Evolutionary conservation across 2,888 invertebrate species (phyloP), one percentile per base, ranked within the genome.

Genomic region (Luperina testacea): DNA sequence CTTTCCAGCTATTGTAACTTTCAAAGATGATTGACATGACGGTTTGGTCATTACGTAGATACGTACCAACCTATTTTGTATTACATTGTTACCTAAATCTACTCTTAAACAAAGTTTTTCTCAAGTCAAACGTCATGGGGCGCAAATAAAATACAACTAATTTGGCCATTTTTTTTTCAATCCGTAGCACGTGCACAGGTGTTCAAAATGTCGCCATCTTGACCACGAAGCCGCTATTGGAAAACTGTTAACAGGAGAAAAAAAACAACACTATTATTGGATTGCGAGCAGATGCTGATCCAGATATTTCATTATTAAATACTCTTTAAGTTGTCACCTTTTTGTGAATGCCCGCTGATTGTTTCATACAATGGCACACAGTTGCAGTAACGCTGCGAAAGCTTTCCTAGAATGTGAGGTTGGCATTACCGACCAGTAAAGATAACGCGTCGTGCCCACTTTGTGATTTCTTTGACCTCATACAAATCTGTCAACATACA

Each of bases 101-200:
- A 48, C 27, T 15, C 17, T 15, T 59, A 67, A n/a, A 78, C 17
- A 48, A n/a, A 9, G 15, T 51, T 42, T 27, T 59, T 27, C 32
- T 27, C 38, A 80, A 48, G 38, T 53, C 79, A 65, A 65, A 70
- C 71, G 48, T 79, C 79, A 65, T 15, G 72, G 64, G 20, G 72
- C 24, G 64, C 53, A 32, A 42, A 27, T 17, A 38, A 17, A 72
- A 59, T 74, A 61, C 67, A 63, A 70, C 77, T 64, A 72, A 32
- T 45, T 72, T 76, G 48, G 71, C 59, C 69, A 70, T 84, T 84
- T 84, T 84, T 72, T 5, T 72, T 6, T 15, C 57, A 11, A 27
- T 72, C n/a, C 61, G 51, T 87, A 78, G 85, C 89, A 89, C 87
- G 89, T 89, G 89, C 87, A 86, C 86, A 85, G 87, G 85, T 84